A percentile compares a stretch with the other conserved stretches of the same genome.
Evolutionary conservation across 2,113 vertebrate species (phyloP).

Genomic region (Alosa alosa): DNA sequence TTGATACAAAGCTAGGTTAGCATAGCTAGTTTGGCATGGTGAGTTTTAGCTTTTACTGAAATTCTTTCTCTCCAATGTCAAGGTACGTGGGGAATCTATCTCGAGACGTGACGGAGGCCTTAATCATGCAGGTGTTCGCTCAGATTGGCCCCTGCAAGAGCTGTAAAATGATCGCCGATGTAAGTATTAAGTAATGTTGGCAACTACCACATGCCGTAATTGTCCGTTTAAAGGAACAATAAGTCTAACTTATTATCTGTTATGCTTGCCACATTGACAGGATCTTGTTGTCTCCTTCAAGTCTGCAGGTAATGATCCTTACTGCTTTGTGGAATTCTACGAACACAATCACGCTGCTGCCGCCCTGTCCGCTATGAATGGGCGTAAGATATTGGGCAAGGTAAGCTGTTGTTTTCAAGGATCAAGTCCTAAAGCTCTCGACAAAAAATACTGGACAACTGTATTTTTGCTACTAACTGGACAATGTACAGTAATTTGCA

Average conservation of each 20-base stretch:
- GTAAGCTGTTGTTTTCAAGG: constrained; percentile 84
- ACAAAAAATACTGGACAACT: constrained; percentile 18
- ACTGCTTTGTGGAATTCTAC: constrained; percentile 98
- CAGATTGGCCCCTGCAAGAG: constrained; percentile 99
- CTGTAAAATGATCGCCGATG: constrained; percentile 99
- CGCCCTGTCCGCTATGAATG: constrained; percentile 96
- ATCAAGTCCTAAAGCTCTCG: constrained; percentile 72
- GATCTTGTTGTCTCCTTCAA: constrained; percentile 63
- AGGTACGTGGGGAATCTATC: constrained; percentile 98
- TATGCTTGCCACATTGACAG: constrained; percentile 35
- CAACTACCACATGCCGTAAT: background rate
- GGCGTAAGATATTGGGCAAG: constrained; percentile 99
- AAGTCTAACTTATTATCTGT: background rate
- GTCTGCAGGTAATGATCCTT: constrained; percentile 96
- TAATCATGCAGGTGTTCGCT: constrained; percentile 96
- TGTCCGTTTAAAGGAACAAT: background rate
- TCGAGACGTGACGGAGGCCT: constrained; percentile 94
- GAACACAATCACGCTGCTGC: constrained; percentile 97
- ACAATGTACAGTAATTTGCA: background rate
- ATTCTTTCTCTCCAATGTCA: constrained; percentile 23
- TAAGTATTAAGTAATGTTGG: constrained; percentile 68
- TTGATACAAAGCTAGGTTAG: constrained; percentile 3
- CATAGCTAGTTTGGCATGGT: background rate
- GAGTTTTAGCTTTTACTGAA: background rate
- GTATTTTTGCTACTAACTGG: background rate